These are phyloP conservation scores for Lottia scabra DNA, from an alignment of 2,888 invertebrate species.

Conservation along the genomic window DNA sequence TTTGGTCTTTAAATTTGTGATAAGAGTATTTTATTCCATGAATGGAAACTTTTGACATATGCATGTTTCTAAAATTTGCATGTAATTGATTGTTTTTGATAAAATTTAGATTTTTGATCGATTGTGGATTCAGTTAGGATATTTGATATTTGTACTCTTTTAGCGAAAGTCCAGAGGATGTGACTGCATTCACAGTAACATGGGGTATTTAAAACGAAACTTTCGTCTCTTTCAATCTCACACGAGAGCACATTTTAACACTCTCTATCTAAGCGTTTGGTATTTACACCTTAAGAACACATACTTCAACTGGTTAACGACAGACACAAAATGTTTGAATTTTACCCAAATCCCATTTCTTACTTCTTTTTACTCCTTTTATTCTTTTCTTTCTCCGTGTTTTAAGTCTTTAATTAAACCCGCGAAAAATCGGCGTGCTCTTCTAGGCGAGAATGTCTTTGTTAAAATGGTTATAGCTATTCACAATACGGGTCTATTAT, in stretches of 20 bases:
- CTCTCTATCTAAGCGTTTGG: conserved; percentile 1
- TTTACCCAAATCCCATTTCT: background rate
- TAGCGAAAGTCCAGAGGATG: background rate
- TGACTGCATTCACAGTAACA: conserved; percentile 1
- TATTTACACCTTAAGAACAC: background rate
- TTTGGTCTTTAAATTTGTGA: too few species aligned
- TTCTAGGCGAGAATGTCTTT: too few species aligned
- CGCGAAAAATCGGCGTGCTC: background rate
- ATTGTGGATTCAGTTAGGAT: too few species aligned
- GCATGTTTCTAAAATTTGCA: too few species aligned
- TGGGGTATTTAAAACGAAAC: background rate
- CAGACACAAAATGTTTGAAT: conserved; percentile 3
- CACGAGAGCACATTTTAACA: conserved; percentile 3
- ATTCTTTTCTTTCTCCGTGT: background rate
- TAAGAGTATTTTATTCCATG: too few species aligned
- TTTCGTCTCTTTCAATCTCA: background rate
- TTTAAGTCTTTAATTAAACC: conserved; percentile 3
- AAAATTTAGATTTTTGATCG: too few species aligned
- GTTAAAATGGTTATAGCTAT: too few species aligned
- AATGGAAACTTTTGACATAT: too few species aligned
- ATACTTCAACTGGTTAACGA: background rate
- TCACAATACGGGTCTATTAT: background rate
- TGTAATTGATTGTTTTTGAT: too few species aligned
- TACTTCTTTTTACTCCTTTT: background rate
- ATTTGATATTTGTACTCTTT: too few species aligned